Evolutionary conservation across 2,888 invertebrate genomes (phyloP), one percentile per base, ranked within the genome.

Genomic region (Drosophila neutralis): DNA sequence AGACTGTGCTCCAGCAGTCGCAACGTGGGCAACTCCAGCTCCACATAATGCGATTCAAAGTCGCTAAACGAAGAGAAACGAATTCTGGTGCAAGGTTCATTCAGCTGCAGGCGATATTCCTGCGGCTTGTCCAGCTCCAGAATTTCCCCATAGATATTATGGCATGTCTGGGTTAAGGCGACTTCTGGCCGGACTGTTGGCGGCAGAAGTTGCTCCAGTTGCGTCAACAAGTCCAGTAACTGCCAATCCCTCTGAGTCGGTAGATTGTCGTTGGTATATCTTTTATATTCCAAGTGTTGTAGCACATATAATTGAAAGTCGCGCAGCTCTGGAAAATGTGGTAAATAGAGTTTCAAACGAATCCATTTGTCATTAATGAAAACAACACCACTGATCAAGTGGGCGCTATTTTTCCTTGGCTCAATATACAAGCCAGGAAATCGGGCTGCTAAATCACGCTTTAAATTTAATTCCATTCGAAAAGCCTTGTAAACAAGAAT

Each of bases 1-100:
- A 93, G 72, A 67, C 93, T 93, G 66, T 93, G 92, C 0, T 80
- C 80, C 11, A 76, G 36, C 13, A 92, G 29, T 2, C 76, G 72
- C 1, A 92, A 53, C 4, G 76, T 65, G 3, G 88, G 87, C 33
- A 91, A 36, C 27, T 77, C 77, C 18, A 92, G 61, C 61, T 92
- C 87, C 10, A 93, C 36, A 52, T 79, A 92, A 63, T 93, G 93
- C 6, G 83, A 78, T 2, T 88, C 86, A 40, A 82, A 80, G 8
- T 88, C 84, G 2, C 63, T 59, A 60, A 93, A 92, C 18, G 89
- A 71, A 27, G 78, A 78, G 53, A 93, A 91, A 4, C 87, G 89
- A 4, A 93, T 74, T 0, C 68, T 57, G 1, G 77, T 83, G 62
- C 71, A 90, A 7, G 21, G 48, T 0, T 78, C 75, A 54, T 92